These are phyloP conservation scores for Acrocephalus arundinaceus DNA, from an alignment of 2,113 vertebrate genomes.

Conservation along the genomic window DNA sequence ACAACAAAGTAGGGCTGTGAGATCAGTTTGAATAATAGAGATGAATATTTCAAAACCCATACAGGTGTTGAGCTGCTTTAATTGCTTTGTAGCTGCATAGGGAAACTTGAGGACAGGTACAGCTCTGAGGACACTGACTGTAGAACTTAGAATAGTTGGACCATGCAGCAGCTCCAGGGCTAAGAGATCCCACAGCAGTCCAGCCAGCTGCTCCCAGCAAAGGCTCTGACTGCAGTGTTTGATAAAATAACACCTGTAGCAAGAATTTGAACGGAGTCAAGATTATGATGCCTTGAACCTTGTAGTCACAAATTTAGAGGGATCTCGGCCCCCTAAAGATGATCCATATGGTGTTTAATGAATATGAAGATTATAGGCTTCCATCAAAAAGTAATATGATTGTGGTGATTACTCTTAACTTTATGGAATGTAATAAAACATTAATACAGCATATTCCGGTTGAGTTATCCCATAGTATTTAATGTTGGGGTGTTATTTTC, in stretches of 20 bases:
- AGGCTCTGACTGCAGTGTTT: neutral
- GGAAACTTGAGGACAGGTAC: neutral
- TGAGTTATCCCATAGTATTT: neutral
- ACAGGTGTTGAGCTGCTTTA: neutral
- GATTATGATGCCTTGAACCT: neutral
- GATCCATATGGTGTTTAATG: neutral
- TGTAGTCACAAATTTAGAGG: neutral
- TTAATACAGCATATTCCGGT: neutral
- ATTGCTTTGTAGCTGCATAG: neutral
- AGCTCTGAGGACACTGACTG: neutral
- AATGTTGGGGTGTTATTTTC: neutral
- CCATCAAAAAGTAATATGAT: neutral
- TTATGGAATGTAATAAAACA: neutral
- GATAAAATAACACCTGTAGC: neutral
- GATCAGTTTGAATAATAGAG: neutral
- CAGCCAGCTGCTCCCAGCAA: neutral
- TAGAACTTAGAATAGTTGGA: fast-evolving
- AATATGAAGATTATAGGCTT: neutral
- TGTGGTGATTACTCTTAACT: neutral
- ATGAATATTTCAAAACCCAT: neutral
- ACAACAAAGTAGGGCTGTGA: neutral
- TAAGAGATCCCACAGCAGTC: neutral
- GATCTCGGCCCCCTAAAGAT: neutral
- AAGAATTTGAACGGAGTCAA: neutral
- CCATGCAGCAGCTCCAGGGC: neutral